Evolutionary conservation across 2,113 vertebrate genomes (phyloP), one percentile per base, ranked within the genome.

Genomic region (Nestor notabilis): DNA sequence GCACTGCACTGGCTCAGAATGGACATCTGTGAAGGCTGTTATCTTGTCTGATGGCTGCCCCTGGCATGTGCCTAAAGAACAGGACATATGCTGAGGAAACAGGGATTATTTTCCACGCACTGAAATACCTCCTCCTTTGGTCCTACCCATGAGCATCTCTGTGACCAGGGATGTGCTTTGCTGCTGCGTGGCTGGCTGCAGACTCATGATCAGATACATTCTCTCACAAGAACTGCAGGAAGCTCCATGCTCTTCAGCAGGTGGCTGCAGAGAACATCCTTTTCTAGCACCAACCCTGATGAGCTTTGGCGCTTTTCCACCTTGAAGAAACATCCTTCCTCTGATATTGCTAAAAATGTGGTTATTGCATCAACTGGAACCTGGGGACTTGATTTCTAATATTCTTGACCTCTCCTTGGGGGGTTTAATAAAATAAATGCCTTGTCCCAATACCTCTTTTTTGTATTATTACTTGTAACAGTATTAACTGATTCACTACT

Each of bases 331-430:
- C 86, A 86, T 83, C 66, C 63, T 66, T 88, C 89, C 75, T 81
- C 47, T 66, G 43, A 63, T 86, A 85, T 60, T 79, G 90, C 84
- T 70, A 55, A 66, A 89, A 13, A 35, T 58, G 68, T 72, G 68
- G 61, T 87, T 93, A 88, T 76, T 79, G 60, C 77, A 84, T 83
- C 87, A 61, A 68, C 61, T 3, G 6, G 43, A 90, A 49, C 92
- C 84, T 13, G 20, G 85, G 75, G 92, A 63, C 81, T 91, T 79
- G 17, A 80, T 82, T 89, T 95, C 91, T 93, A 95, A 92, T 94
- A 90, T 90, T 79, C 85, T 39, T 95, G 85, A 92, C 88, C 83
- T 86, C 41, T 87, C 90, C 92, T 93, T 20, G 23, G 85, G 35
- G 82, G 74, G 31, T 55, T 80, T 79, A 66, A 89, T 89, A 39